Base-by-base conservation (phyloP, 2,888 invertebrate genomes). In the Yponomeuta sedellus region DNA sequence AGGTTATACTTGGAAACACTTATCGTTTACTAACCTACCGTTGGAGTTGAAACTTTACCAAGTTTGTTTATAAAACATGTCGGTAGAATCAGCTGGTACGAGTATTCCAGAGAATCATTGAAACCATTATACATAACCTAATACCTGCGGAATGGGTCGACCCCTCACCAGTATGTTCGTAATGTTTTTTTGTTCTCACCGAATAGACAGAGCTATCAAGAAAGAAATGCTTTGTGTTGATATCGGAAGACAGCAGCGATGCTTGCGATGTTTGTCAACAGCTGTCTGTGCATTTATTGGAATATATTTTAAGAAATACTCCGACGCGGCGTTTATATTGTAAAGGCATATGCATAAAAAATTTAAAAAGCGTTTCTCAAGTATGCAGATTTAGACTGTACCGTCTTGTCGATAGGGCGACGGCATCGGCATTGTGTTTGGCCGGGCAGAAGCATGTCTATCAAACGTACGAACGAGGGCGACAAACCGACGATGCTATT, bases 401-500 rank as follows among this genome's bases (percentile, higher is more conserved):
- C 16, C 44, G 44, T 16, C 16, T 16, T 52, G 44, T 52, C 44
- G 16, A 16, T 52, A 52, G 44, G 44, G 44, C 44, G 44, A 52
- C 12, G 16, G 16, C n/a, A n/a, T n/a, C 16, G 16, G 16, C 10
- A 44, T 5, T n/a, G 44, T 52, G 12, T 16, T 12, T 16, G 44
- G 12, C 16, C 44, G 44, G 12, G 12, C 19, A 39, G 28, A 39
- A 28, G 62, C 28, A 19, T 62, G 64, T 67, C 68, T 68, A 67
- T 66, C 66, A 68, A 64, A 66, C 65, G 44, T 52, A 52, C 4
- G 16, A 52, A 16, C 12, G 12, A 52, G 16, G 67, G 70, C 70
- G 68, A 67, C n/a, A 52, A n/a, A 28, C 11, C 56, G 25, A 40
- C 20, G 6, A 58, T 40, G 64, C 65, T 68, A 68, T 68, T 66